Percentiles rank a stretch among this genome's conserved stretches.
These are phyloP conservation scores for Chrysolophus pictus DNA, from an alignment of 2,797 vertebrate genomes.

Conservation along the genomic window DNA sequence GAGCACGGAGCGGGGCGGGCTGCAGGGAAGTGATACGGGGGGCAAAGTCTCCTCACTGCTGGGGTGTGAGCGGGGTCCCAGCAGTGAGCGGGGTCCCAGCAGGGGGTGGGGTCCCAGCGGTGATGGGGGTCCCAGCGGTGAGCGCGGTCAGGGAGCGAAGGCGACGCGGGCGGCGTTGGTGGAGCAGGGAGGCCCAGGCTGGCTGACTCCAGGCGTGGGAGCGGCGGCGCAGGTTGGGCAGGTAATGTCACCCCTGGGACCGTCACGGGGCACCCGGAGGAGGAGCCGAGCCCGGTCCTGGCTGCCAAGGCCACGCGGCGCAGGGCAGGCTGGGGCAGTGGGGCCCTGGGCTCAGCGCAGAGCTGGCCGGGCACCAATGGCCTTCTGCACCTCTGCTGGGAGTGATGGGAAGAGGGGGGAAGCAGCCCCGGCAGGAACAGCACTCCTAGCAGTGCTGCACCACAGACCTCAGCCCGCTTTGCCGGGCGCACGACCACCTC, in stretches of 20 bases:
- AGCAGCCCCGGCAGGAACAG: not conserved
- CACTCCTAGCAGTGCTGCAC: not conserved
- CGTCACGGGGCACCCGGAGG: conserved; percentile 30
- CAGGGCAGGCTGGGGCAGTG: not conserved
- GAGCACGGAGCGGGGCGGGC: not conserved
- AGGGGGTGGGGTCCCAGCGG: not conserved
- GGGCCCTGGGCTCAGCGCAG: not conserved
- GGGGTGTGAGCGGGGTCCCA: not conserved
- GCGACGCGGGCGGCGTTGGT: not conserved
- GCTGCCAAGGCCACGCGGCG: not conserved
- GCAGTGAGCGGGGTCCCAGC: rapidly evolving
- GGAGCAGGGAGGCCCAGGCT: not conserved
- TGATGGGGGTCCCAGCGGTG: rapidly evolving
- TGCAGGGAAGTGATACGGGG: not conserved
- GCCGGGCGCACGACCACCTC: not conserved
- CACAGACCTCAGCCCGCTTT: too few relatives aligned
- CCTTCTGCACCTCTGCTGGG: conserved; percentile 48
- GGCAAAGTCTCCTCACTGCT: not conserved
- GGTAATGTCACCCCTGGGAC: conserved; percentile 30
- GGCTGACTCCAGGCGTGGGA: conserved; percentile 52
- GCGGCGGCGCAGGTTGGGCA: conserved; percentile 55
- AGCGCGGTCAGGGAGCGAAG: not conserved
- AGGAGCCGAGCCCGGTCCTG: not conserved
- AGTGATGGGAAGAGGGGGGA: not conserved
- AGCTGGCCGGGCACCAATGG: rapidly evolving